Evolutionary conservation across 1,140 invertebrate genomes (phyloP).

Genomic region (Caenorhabditis latens): DNA sequence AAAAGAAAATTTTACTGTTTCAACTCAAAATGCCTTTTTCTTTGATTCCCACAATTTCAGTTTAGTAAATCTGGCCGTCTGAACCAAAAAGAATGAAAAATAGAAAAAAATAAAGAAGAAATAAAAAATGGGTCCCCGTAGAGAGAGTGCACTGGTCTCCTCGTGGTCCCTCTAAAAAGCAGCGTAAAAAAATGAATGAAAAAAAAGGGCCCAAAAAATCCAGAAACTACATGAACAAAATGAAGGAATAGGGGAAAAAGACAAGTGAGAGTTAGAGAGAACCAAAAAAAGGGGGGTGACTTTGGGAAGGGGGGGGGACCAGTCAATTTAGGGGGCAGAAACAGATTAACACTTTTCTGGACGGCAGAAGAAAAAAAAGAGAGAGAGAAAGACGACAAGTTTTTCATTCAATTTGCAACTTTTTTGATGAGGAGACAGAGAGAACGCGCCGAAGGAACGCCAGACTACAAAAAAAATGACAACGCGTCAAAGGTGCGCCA

Average conservation of each 20-base stretch:
- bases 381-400: background rate
- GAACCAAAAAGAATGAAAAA: background rate
- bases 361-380: background rate
- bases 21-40: no score
- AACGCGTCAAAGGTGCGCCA: no score
- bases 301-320: no score
- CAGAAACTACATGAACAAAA: constrained; percentile 14
- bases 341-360: constrained; percentile 16
- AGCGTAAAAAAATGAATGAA: no score
- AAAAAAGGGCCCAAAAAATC: background rate
- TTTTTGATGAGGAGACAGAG: no score
- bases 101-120: background rate
- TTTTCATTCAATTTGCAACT: background rate
- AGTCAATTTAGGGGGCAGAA: constrained; percentile 17
- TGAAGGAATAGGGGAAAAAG: background rate
- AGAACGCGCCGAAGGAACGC: no score
- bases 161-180: background rate
- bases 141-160: background rate
- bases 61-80: background rate
- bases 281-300: background rate
- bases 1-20: no score
- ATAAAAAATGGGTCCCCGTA: constrained; percentile 3
- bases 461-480: no score
- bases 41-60: no score
- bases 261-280: background rate